Conservation (phyloP, 2,888 invertebrate species). For the Sphinx pinastri region DNA sequence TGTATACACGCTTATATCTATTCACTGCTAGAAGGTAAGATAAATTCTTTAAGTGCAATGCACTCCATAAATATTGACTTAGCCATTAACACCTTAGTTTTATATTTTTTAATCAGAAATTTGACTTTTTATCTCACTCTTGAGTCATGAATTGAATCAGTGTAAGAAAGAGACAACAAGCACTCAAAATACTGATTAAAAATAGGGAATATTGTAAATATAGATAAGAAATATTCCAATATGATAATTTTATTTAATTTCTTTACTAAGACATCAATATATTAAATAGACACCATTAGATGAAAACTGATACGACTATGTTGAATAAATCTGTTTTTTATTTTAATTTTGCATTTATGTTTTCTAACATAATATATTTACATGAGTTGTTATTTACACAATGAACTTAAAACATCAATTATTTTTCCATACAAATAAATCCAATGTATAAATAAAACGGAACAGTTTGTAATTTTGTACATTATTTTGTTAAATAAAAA, state of each 20-base stretch:
- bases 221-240: conserved; percentile 4
- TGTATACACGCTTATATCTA: not conserved
- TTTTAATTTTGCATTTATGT: not conserved
- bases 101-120: too few relatives aligned
- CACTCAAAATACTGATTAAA: too few relatives aligned
- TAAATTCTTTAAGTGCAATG: conserved; percentile 10
- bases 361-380: not conserved
- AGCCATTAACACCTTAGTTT: not conserved
- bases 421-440: not conserved
- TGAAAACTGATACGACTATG: not conserved
- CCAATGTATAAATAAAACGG: not conserved
- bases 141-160: too few relatives aligned
- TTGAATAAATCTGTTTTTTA: not conserved
- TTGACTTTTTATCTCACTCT: too few relatives aligned
- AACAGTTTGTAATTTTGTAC: conserved; percentile 36
- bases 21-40: conserved; percentile 6
- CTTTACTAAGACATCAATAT: not conserved
- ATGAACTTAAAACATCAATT: not conserved
- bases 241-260: too few relatives aligned
- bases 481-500: conserved; percentile 46
- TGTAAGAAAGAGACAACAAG: too few relatives aligned
- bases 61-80: conserved; percentile 6
- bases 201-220: conserved; percentile 4
- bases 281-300: not conserved
- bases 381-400: not conserved